Conservation (phyloP, 1,140 invertebrate species). For the Cyrtorhinus lividipennis region DNA sequence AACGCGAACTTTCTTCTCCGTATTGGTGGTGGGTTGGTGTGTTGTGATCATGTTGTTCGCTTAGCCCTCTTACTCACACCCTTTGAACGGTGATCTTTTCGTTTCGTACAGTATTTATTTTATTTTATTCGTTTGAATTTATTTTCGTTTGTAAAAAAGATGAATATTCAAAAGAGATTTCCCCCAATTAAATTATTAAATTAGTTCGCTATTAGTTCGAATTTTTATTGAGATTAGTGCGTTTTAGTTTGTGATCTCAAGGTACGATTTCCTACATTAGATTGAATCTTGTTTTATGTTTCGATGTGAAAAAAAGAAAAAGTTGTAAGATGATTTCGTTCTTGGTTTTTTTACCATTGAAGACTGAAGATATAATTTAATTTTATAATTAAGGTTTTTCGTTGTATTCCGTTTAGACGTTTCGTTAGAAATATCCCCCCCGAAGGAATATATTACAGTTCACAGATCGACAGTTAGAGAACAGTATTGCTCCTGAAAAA, state of each 20-base stretch:
- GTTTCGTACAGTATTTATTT: too few relatives aligned
- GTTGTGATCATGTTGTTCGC: too few relatives aligned
- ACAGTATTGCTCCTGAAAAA: slow-evolving; percentile 1
- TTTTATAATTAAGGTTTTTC: neutral
- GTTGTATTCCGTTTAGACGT: neutral
- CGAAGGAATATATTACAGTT: neutral
- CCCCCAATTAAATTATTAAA: too few relatives aligned
- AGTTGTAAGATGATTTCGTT: neutral
- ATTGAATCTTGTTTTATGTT: neutral
- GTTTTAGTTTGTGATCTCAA: slow-evolving; percentile 18
- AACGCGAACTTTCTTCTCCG: too few relatives aligned
- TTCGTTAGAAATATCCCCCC: neutral
- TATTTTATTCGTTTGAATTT: slow-evolving; percentile 5
- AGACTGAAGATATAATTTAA: slow-evolving; percentile 13
- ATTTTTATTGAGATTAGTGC: neutral
- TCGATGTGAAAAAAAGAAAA: too few relatives aligned
- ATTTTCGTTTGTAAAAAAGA: too few relatives aligned
- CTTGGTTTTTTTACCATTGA: slow-evolving; percentile 16
- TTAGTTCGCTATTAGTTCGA: neutral
- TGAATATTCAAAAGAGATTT: too few relatives aligned
- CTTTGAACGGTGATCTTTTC: too few relatives aligned
- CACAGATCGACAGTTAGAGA: slow-evolving; percentile 3
- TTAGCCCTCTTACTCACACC: too few relatives aligned
- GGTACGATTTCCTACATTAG: slow-evolving; percentile 15
- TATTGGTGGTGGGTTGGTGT: too few relatives aligned